Evolutionary conservation across 2,888 invertebrate species (phyloP).

Genomic region (Melieria omissa): DNA sequence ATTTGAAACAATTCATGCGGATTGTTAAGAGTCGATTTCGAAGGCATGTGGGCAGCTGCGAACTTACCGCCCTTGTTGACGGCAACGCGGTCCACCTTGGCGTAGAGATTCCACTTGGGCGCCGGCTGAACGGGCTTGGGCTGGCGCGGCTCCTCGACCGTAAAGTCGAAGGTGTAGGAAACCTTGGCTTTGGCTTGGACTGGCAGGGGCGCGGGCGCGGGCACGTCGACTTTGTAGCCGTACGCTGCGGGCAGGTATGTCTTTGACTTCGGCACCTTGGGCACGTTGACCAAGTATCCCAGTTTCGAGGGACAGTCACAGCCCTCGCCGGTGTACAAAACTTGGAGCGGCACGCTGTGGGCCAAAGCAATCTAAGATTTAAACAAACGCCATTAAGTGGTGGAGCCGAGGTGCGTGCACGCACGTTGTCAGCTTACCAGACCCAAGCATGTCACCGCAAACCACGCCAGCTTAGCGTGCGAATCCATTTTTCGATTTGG

Average conservation of each 20-base stretch:
- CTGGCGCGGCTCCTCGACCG: slow-evolving; percentile 58
- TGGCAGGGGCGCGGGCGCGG: slow-evolving; percentile 51
- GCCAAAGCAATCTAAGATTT: slow-evolving; percentile 42
- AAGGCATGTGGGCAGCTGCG: background rate
- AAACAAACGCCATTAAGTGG: background rate
- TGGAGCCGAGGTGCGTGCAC: too few species aligned
- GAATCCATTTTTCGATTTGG: slow-evolving; percentile 17
- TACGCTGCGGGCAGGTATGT: slow-evolving; percentile 47
- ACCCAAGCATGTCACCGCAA: slow-evolving; percentile 22
- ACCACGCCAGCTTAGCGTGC: slow-evolving; percentile 19
- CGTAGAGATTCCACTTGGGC: slow-evolving; percentile 50
- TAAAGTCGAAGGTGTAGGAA: slow-evolving; percentile 59
- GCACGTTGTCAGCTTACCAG: slow-evolving; percentile 30
- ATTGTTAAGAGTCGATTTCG: background rate
- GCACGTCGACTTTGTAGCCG: slow-evolving; percentile 58
- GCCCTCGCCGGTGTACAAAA: slow-evolving; percentile 57
- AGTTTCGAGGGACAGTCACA: slow-evolving; percentile 57
- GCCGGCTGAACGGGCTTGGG: slow-evolving; percentile 43
- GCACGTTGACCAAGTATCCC: slow-evolving; percentile 55
- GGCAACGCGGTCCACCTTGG: slow-evolving; percentile 56
- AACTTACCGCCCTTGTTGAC: slow-evolving; percentile 55
- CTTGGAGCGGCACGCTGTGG: slow-evolving; percentile 50
- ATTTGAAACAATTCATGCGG: background rate
- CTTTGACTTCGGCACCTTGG: slow-evolving; percentile 47
- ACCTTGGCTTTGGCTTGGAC: slow-evolving; percentile 52